Base-by-base conservation (phyloP, 1,140 invertebrate genomes). In the Nymphalis io region DNA sequence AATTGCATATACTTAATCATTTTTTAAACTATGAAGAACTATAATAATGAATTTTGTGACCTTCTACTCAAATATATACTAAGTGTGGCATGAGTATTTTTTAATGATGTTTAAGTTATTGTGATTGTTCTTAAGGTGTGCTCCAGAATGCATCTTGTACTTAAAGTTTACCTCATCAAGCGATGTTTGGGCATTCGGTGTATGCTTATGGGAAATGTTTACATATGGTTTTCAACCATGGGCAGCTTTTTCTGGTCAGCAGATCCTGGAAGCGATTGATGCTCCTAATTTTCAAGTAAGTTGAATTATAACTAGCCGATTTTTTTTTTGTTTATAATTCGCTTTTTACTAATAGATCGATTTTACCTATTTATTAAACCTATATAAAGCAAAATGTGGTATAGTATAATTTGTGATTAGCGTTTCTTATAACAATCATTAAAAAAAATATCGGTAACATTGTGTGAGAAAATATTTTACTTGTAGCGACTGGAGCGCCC, bases 201-300 rank as follows among this genome's bases (percentile, higher is more conserved):
- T 99, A 0, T 98, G 98, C n/a, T 89, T 99, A 0, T 99, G 98
- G 98, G 99, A 99, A 91, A 98, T 99, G 96, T 99, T 99, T 84
- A 98, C 97, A 12, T 99, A 99, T 83, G 98, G 98, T 11, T 98
- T 98, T 83, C 98, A 99, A 88, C 98, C 98, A 0, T 99, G 98
- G 98, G 96, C 97, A 0, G 98, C 97, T 0, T 93, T 98, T 21
- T 98, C 97, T 0, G 98, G 98, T 0, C 96, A 98, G 76, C 96
- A 99, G 93, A 99, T 99, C 73, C 90, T 99, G 1, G 97, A 99
- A 85, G 96, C 98, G 0, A 98, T 99, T 61, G 98, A 99, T 90
- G 95, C 96, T 67, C 98, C 98, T 2, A 97, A 97, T 81, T 97
- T 94, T 87, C 95, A 94, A 90, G 93, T 94, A 74, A 51, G 27